phyloP scores from a whole-genome alignment of 2,797 vertebrate genomes.

The Amniataba percoides region DNA sequence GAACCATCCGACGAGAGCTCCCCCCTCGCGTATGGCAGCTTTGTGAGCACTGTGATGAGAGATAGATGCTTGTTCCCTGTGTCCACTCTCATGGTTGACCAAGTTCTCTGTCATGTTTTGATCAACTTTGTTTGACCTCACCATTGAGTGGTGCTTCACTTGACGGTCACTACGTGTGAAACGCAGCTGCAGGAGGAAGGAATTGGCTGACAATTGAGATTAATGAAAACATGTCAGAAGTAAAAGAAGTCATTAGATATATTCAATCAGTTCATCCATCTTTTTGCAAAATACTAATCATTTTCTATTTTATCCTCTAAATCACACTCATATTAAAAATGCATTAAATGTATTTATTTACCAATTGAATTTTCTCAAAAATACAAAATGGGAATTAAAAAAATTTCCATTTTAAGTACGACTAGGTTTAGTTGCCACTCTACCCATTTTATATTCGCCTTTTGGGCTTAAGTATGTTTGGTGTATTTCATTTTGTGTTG shows the following conservation, averaged over 20 bases:
- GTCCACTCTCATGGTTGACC: conserved; percentile 67
- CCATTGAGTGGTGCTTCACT: conserved; percentile 14
- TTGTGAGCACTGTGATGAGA: conserved; percentile 62
- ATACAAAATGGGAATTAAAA: too few relatives aligned
- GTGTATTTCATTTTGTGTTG: conserved; percentile 3
- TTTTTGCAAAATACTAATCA: background rate
- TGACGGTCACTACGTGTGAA: conserved; percentile 7
- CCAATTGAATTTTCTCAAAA: too few relatives aligned
- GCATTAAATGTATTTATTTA: too few relatives aligned
- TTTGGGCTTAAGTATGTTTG: background rate
- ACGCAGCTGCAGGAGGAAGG: conserved; percentile 17
- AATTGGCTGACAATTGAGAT: background rate
- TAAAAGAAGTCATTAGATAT: background rate
- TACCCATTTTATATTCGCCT: background rate
- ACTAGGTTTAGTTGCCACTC: background rate
- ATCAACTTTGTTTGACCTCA: conserved; percentile 50
- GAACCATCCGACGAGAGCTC: conserved; percentile 50
- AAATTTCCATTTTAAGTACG: background rate
- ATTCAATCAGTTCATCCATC: background rate
- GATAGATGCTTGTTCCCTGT: conserved; percentile 61
- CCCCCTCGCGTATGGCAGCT: conserved; percentile 55
- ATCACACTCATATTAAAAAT: background rate
- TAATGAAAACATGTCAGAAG: background rate
- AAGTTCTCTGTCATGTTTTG: conserved; percentile 62
- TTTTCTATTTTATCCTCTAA: background rate